phyloP scores from a whole-genome alignment of 2,113 vertebrate species.

The Rousettus leschenaultii region DNA sequence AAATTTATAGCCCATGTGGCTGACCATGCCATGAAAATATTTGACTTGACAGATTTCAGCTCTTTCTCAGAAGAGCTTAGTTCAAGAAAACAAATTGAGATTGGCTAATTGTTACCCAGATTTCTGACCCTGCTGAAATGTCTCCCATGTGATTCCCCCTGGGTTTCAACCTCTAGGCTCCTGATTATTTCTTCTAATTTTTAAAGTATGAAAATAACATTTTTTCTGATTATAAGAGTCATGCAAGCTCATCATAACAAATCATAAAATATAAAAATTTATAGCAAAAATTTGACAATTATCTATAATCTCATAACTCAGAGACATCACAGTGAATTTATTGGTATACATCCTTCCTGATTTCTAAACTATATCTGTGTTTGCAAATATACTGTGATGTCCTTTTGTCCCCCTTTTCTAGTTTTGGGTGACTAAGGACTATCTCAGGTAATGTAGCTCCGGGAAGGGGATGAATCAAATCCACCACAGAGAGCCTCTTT shows the following conservation, averaged over 20 bases:
- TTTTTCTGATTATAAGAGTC: conserved; percentile 33
- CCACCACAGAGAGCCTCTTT: background rate
- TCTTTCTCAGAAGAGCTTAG: conserved; percentile 34
- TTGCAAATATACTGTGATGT: background rate
- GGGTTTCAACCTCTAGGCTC: background rate
- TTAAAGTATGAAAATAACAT: background rate
- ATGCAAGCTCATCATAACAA: background rate
- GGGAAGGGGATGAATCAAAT: background rate
- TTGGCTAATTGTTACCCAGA: conserved; percentile 23
- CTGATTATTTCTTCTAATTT: background rate
- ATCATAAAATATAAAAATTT: conserved; percentile 28
- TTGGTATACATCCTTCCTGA: background rate
- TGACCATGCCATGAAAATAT: background rate
- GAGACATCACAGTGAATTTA: background rate
- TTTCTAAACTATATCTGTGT: background rate
- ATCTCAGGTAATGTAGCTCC: background rate
- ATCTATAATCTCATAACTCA: background rate
- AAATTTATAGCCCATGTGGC: conserved; percentile 28
- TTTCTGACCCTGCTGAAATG: conserved; percentile 29
- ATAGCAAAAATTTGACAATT: background rate
- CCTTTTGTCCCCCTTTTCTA: background rate
- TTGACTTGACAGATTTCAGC: conserved; percentile 37
- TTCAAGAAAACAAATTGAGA: conserved; percentile 51
- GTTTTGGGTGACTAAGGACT: background rate
- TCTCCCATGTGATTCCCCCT: background rate